These are phyloP conservation scores for Apostichopus leukothele DNA, from an alignment of 53 echinoderm and acorn worm species.

Conservation along the genomic window DNA sequence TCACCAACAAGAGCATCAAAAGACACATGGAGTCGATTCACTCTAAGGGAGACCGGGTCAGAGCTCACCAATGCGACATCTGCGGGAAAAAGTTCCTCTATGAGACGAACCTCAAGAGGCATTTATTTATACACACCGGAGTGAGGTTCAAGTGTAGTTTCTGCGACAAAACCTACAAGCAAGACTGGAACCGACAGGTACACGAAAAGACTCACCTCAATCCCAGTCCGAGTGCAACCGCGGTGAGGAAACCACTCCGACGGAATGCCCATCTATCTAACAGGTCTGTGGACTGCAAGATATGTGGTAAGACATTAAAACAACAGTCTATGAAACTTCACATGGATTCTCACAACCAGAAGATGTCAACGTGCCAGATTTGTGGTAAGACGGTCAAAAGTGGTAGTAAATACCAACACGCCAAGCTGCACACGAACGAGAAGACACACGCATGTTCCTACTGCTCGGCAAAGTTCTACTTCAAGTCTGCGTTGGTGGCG, in stretches of 20 bases:
- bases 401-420: slow-evolving; percentile 1
- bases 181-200: slow-evolving; percentile 39
- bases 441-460: slow-evolving; percentile 13
- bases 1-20: slow-evolving; percentile 30
- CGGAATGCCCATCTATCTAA: neutral
- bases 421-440: slow-evolving; percentile 26
- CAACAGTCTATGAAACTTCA: slow-evolving; percentile 24
- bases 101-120: slow-evolving; percentile 16
- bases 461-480: slow-evolving; percentile 7
- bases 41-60: slow-evolving; percentile 2
- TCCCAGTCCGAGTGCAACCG: neutral
- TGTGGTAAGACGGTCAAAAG: slow-evolving; percentile 15
- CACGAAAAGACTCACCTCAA: slow-evolving; percentile 38
- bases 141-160: slow-evolving; percentile 21
- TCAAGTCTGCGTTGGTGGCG: neutral
- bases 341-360: slow-evolving; percentile 34
- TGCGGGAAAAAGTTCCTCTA: slow-evolving; percentile 26
- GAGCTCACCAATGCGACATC: neutral
- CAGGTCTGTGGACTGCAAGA: neutral
- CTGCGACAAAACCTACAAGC: slow-evolving; percentile 42
- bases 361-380: slow-evolving; percentile 30
- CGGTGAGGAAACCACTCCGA: neutral
- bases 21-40: slow-evolving; percentile 35
- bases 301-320: slow-evolving; percentile 37
- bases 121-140: slow-evolving; percentile 14